phyloP scores from a whole-genome alignment of 2,797 vertebrate genomes.

The Mormyrus proboscirostris region DNA sequence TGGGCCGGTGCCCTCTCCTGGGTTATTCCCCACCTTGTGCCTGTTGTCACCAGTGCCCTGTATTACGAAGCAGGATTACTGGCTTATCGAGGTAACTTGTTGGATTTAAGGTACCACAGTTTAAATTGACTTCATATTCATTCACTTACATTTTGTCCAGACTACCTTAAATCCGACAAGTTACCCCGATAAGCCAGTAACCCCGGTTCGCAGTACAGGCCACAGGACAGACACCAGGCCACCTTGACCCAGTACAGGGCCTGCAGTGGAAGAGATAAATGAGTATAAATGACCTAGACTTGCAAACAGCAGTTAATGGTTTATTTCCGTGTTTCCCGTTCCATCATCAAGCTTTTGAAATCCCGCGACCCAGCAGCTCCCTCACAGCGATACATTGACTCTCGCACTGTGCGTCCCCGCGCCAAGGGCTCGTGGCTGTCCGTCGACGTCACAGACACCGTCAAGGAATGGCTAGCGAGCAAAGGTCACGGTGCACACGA shows the following conservation, averaged over 20 bases:
- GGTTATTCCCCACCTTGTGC: not conserved
- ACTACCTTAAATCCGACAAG: too few relatives aligned
- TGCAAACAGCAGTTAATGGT: not conserved
- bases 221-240: not conserved
- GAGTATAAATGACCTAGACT: not conserved
- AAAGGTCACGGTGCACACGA: conserved; percentile 52
- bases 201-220: too few relatives aligned
- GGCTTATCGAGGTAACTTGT: too few relatives aligned
- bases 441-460: conserved; percentile 67
- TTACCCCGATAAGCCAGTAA: too few relatives aligned
- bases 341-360: conserved; percentile 55
- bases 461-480: conserved; percentile 70
- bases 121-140: too few relatives aligned
- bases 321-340: not conserved
- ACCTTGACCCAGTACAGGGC: not conserved
- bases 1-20: not conserved
- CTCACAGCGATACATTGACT: conserved; percentile 69
- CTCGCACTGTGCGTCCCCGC: conserved; percentile 63
- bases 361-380: conserved; percentile 60
- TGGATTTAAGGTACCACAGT: too few relatives aligned
- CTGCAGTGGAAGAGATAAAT: not conserved
- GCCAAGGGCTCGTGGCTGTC: conserved; percentile 67
- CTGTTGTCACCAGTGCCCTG: not conserved
- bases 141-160: too few relatives aligned
- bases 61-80: too few relatives aligned